Percentiles rank a stretch among this genome's conserved stretches.
Conservation (phyloP, 2,113 vertebrate genomes). For the Dipodomys spectabilis region DNA sequence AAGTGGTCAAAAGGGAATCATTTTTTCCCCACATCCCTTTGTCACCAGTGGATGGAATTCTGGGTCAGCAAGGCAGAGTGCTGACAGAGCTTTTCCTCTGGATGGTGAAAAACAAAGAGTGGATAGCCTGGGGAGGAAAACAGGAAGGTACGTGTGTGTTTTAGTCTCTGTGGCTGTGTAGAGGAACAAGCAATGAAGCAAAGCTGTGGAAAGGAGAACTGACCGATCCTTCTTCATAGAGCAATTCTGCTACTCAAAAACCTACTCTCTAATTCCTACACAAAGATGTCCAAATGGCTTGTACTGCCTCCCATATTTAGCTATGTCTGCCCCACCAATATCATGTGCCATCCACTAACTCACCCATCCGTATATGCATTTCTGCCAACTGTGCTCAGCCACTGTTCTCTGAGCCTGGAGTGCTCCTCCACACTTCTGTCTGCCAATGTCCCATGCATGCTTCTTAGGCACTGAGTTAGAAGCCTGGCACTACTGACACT, state of each 20-base stretch:
- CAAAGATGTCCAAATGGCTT: background rate
- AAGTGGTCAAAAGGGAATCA: background rate
- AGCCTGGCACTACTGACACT: background rate
- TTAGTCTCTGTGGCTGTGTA: background rate
- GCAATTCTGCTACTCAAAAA: background rate
- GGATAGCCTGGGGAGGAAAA: background rate
- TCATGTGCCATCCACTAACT: background rate
- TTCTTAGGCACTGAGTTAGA: background rate
- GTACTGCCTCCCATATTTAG: background rate
- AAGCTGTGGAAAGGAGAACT: background rate
- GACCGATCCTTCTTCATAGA: background rate
- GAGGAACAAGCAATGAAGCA: background rate
- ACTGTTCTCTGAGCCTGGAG: no score
- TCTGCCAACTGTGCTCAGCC: background rate
- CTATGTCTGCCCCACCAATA: background rate
- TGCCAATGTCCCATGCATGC: background rate
- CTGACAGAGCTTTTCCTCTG: slow-evolving; percentile 56
- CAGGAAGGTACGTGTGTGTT: background rate
- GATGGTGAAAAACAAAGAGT: slow-evolving; percentile 47
- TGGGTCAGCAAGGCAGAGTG: slow-evolving; percentile 53
- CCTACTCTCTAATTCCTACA: background rate
- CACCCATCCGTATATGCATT: background rate
- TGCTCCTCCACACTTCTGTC: background rate
- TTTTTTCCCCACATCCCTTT: slow-evolving; percentile 41
- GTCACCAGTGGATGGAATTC: slow-evolving; percentile 67